These are phyloP conservation scores for Trileptium ribeirensis DNA, from an alignment of 2,888 invertebrate genomes.

Conservation along the genomic window DNA sequence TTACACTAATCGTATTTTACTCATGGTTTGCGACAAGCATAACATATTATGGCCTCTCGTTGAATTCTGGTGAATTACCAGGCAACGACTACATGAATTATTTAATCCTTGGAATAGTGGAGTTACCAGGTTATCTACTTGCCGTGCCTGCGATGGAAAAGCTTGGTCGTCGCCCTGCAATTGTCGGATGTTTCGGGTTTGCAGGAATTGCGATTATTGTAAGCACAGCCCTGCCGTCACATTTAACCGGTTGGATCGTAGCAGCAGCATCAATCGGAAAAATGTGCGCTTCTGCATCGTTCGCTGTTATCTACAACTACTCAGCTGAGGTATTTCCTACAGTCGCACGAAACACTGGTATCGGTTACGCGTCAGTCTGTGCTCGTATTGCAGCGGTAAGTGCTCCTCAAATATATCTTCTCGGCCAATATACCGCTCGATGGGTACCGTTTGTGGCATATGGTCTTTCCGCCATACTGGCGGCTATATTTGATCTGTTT, in stretches of 20 bases:
- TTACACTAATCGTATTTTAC: constrained; percentile 19
- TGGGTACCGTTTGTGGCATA: constrained; percentile 12
- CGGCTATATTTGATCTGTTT: not conserved
- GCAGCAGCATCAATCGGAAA: constrained; percentile 21
- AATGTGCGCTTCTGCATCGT: constrained; percentile 16
- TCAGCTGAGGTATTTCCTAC: constrained; percentile 28
- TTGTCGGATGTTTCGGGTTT: not conserved
- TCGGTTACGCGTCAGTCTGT: constrained; percentile 14
- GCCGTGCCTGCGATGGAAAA: constrained; percentile 13
- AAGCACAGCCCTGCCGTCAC: not conserved
- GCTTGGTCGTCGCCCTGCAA: constrained; percentile 8
- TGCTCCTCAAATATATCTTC: constrained; percentile 26
- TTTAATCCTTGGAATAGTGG: constrained; percentile 6
- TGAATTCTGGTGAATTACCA: constrained; percentile 25
- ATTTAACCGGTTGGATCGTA: not conserved
- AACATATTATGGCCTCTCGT: constrained; percentile 25
- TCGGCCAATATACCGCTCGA: constrained; percentile 15
- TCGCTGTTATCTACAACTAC: constrained; percentile 28
- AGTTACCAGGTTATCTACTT: constrained; percentile 21
- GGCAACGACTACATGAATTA: constrained; percentile 24
- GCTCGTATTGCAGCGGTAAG: constrained; percentile 22
- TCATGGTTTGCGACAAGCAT: constrained; percentile 23
- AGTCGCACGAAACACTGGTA: constrained; percentile 25
- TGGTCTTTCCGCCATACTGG: not conserved
- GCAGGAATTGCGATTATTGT: constrained; percentile 13